Conservation (phyloP, 2,888 invertebrate genomes). For the Stramonita haemastoma region DNA sequence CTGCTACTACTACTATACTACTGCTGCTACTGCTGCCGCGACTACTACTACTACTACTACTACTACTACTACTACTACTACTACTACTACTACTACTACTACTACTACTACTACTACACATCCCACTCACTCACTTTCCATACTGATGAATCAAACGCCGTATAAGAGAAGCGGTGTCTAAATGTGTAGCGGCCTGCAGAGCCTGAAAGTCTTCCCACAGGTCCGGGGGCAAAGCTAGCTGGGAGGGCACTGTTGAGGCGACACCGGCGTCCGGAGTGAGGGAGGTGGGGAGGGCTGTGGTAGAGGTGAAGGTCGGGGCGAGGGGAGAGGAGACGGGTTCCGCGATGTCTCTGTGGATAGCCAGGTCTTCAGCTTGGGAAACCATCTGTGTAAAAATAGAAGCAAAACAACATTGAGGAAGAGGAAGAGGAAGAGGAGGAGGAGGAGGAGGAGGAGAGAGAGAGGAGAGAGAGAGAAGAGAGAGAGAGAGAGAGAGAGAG, state of each 20-base stretch:
- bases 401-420: neutral
- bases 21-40: no score
- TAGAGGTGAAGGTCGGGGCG: neutral
- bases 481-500: neutral
- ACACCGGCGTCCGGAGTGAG: neutral
- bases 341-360: constrained; percentile 5
- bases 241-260: constrained; percentile 6
- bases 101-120: no score
- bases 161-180: constrained; percentile 66
- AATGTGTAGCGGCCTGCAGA: constrained; percentile 62
- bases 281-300: neutral
- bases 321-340: neutral
- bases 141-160: constrained; percentile 66
- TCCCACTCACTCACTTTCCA: constrained; percentile 54
- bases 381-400: neutral
- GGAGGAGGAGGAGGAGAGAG: neutral
- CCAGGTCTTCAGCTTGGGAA: neutral
- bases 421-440: neutral
- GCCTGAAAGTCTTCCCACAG: constrained; percentile 67
- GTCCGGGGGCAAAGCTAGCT: constrained; percentile 67
- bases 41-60: no score
- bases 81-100: no score
- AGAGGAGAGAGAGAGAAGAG: neutral
- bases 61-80: no score
- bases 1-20: no score